Evolutionary conservation across 2,888 invertebrate species (phyloP).

Genomic region (Drosophila merina): DNA sequence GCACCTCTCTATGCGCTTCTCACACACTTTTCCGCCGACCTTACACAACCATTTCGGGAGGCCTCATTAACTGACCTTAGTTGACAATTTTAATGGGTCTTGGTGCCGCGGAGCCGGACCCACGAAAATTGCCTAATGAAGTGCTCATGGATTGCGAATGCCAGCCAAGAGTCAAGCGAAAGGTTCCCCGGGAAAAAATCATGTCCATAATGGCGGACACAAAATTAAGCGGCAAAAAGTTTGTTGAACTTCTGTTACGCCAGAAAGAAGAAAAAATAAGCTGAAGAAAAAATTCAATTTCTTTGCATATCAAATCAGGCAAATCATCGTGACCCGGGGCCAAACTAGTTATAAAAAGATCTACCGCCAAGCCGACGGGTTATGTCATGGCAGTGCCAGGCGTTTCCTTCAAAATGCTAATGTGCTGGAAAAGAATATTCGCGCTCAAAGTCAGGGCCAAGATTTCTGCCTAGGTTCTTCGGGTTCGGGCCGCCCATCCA

Average conservation of each 20-base stretch:
- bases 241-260: constrained; percentile 66
- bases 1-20: constrained; percentile 43
- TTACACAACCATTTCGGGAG: constrained; percentile 33
- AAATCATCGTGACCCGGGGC: constrained; percentile 70
- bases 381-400: constrained; percentile 61
- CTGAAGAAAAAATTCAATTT: constrained; percentile 39
- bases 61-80: constrained; percentile 56
- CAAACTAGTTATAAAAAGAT: constrained; percentile 63
- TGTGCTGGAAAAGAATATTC: constrained; percentile 24
- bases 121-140: constrained; percentile 44
- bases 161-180: constrained; percentile 50
- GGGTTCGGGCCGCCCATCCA: constrained; percentile 42
- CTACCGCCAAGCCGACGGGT: constrained; percentile 38
- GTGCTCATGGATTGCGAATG: constrained; percentile 38
- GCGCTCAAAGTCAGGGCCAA: constrained; percentile 59
- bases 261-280: constrained; percentile 31
- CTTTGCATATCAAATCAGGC: constrained; percentile 59
- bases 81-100: constrained; percentile 54
- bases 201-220: neutral
- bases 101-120: constrained; percentile 18
- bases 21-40: constrained; percentile 26
- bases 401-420: constrained; percentile 32
- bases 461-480: constrained; percentile 30
- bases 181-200: constrained; percentile 37
- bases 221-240: constrained; percentile 40